Base-by-base conservation (phyloP, 2,113 vertebrate genomes). In the Cygnus atratus region DNA sequence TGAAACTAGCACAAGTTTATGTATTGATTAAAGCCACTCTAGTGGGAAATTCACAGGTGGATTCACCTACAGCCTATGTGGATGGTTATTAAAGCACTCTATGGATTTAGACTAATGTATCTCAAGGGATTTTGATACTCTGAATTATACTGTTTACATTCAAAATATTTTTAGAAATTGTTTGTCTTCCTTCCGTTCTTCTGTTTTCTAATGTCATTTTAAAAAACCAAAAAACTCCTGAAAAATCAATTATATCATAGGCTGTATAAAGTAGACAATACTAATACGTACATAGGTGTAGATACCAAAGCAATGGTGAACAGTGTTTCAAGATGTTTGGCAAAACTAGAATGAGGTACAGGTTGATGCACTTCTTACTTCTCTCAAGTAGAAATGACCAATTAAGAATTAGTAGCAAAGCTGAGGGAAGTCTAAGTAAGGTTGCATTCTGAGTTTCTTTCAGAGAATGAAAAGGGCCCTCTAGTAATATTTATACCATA, bases 221-320 rank as follows among this genome's bases (percentile, higher is more conserved):
- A 48, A 48, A 48, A 21, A 48, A 22, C 18, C 50, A 72, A 90
- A 88, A 79, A 75, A 20, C 13, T 25, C 22, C 58, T 89, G 50
- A 91, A 90, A 96, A 89, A 88, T 90, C 44, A 43, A 9, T 74
- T 58, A 39, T 44, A 54, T 21, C 29, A 31, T 73, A 55, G 3
- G 4, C 35, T 75, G 25, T 68, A 44, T 80, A 73, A 83, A 82
- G 77, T 78, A 57, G 72, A 50, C 67, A 52, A 72, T 84, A 50
- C 50, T 68, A 87, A 33, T 66, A 61, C 93, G 91, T 93, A 91
- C 43, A 77, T 91, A 93, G 55, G 15, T 96, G 87, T 93, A 92
- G 93, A 92, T 94, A 95, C 54, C 84, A 75, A 73, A 87, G 63
- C 76, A 88, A 28, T 92, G 67, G 66, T 57, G 52, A 75, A 52